Evolutionary conservation across 2,888 invertebrate genomes (phyloP), one percentile per base, ranked within the genome.

Genomic region (Graphium colonna): DNA sequence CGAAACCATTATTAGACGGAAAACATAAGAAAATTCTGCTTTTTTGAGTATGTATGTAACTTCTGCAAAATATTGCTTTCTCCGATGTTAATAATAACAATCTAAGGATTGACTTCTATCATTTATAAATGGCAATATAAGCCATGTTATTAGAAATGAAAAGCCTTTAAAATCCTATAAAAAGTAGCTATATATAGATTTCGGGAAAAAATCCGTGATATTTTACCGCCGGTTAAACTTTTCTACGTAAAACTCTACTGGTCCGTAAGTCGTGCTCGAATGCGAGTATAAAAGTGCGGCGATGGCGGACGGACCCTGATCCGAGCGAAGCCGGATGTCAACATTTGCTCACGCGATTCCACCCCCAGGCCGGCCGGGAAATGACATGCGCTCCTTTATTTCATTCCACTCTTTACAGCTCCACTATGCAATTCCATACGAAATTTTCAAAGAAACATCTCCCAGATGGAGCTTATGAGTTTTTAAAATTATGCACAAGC

Each of bases 321-420:
- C 72, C 66, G 65, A 62, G 63, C 63, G 64, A 64, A 79, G 79
- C 69, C 71, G 73, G 75, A 72, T 73, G 84, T 80, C 82, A 85
- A 83, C 83, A 85, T 85, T 86, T 83, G 75, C 82, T 72, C 68
- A 67, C 68, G 72, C 71, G 78, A 80, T 80, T 80, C 71, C 57
- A 61, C 73, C 77, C 73, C 59, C 64, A 68, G 77, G 72, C 73
- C 62, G 67, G 69, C 70, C 63, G 73, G 73, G 67, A 81, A 83
- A 83, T 80, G 84, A 79, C 82, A 75, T 80, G 77, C 75, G 62
- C 71, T 68, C 65, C 68, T 75, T 73, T 73, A 69, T 73, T 72
- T 65, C 56, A 58, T 60, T 58, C 64, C 64, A 62, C 73, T 72
- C 71, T 73, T 73, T 65, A 67, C 62, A 61, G 61, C 61, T 60